These are phyloP conservation scores for Daktulosphaira vitifoliae DNA, from an alignment of 1,140 invertebrate genomes.

Conservation along the genomic window DNA sequence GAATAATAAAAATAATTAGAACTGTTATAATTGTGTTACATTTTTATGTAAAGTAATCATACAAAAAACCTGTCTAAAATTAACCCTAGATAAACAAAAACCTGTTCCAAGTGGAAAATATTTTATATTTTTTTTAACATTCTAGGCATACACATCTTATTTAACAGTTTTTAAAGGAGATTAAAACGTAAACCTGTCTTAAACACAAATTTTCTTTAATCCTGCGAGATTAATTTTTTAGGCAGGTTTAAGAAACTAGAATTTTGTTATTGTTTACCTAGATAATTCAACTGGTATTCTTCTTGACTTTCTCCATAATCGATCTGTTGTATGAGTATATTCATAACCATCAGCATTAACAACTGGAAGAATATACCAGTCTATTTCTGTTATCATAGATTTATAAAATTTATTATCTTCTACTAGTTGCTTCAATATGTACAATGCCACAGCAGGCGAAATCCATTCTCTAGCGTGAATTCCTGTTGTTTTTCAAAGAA, in stretches of 20 bases:
- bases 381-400: constrained; percentile 52
- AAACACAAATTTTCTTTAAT: no score
- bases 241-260: no score
- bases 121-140: no score
- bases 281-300: constrained; percentile 34
- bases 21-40: not conserved
- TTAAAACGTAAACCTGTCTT: no score
- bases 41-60: no score
- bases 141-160: no score
- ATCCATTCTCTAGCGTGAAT: constrained; percentile 92
- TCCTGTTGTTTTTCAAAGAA: no score
- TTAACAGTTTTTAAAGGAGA: no score
- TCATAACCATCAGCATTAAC: constrained; percentile 72
- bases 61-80: no score
- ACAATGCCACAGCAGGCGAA: constrained; percentile 72
- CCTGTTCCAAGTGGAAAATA: no score
- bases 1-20: not conserved
- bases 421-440: constrained; percentile 68
- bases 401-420: constrained; percentile 60
- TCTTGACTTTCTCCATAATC: constrained; percentile 37
- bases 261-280: not conserved
- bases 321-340: constrained; percentile 46
- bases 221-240: no score
- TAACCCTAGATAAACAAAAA: no score
- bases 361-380: constrained; percentile 63